phyloP scores from a whole-genome alignment of 2,113 vertebrate genomes.

The Tursiops truncatus region DNA sequence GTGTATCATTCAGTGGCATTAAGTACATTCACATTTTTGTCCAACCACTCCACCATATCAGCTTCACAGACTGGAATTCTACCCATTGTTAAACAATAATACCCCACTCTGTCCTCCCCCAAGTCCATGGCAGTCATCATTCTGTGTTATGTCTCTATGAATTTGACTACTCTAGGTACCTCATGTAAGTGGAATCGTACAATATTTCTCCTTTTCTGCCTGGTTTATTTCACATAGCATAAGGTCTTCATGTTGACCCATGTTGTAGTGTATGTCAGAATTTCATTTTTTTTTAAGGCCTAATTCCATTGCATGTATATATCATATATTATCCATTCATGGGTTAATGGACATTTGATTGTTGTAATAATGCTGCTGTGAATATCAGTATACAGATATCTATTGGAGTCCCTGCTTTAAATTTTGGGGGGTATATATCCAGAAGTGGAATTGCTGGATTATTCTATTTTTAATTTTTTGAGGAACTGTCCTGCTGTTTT shows the following conservation, averaged over 20 bases:
- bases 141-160: neutral
- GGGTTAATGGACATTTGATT: neutral
- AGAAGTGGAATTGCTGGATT: neutral
- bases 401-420: neutral
- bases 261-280: neutral
- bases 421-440: neutral
- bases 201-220: neutral
- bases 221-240: neutral
- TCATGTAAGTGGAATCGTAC: neutral
- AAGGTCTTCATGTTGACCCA: neutral
- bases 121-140: neutral
- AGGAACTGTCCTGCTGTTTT: neutral
- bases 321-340: neutral
- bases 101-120: rapidly evolving
- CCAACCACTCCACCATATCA: neutral
- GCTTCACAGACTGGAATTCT: neutral
- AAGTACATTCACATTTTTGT: neutral
- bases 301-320: neutral
- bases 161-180: neutral
- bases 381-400: neutral
- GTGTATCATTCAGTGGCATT: neutral
- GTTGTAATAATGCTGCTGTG: neutral
- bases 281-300: neutral
- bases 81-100: neutral
- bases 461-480: neutral